These are phyloP conservation scores for Pteruthius melanotis DNA, from an alignment of 2,113 vertebrate genomes.

Conservation along the genomic window DNA sequence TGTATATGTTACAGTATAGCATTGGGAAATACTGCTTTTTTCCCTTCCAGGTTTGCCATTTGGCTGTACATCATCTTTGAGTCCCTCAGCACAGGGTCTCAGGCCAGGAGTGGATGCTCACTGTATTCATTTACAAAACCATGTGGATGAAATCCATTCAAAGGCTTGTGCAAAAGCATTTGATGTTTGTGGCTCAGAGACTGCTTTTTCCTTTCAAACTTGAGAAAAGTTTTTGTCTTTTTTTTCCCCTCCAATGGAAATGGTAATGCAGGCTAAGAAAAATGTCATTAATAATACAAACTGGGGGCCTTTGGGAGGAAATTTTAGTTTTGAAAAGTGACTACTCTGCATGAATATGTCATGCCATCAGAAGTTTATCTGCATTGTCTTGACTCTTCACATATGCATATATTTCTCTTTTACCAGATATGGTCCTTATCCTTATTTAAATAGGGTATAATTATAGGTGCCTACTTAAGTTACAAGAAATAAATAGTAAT, in stretches of 20 bases:
- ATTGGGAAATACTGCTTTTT: not conserved
- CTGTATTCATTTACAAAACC: not conserved
- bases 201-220: not conserved
- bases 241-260: conserved; percentile 6
- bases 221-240: not conserved
- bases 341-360: conserved; percentile 10
- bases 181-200: not conserved
- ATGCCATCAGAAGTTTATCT: conserved; percentile 30
- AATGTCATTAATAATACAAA: conserved; percentile 42
- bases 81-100: not conserved
- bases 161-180: not conserved
- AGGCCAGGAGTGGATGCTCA: not conserved
- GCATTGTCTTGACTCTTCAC: conserved; percentile 49
- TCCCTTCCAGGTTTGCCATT: not conserved
- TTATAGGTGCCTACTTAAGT: conserved; percentile 43
- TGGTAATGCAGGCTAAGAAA: conserved; percentile 3
- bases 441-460: conserved; percentile 63
- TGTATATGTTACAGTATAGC: accelerated
- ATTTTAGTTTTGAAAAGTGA: conserved; percentile 39
- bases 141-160: not conserved
- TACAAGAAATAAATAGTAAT: conserved; percentile 26
- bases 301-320: not conserved
- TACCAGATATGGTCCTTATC: conserved; percentile 16
- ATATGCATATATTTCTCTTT: conserved; percentile 31
- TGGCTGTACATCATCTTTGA: not conserved